Evolutionary conservation across 2,888 invertebrate genomes (phyloP).

Genomic region (Drosophila nr. medialis): DNA sequence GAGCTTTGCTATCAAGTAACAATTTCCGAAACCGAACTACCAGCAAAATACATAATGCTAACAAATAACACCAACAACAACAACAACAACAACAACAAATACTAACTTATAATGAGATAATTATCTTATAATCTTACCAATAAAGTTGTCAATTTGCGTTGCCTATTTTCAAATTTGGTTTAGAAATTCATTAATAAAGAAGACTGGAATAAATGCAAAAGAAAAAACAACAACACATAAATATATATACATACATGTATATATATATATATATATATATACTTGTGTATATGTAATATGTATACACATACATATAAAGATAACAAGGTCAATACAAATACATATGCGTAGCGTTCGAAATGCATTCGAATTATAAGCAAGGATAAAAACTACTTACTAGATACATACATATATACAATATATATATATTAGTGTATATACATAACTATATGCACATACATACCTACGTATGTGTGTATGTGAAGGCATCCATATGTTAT

Average conservation of each 20-base stretch:
- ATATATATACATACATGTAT: conserved; percentile 36
- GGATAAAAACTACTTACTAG: conserved; percentile 28
- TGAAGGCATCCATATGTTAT: conserved; percentile 10
- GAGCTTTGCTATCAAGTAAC: conserved; percentile 63
- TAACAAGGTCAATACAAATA: conserved; percentile 47
- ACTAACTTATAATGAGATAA: conserved; percentile 26
- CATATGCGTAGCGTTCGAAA: conserved; percentile 48
- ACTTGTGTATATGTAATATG: conserved; percentile 19
- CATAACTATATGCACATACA: conserved; percentile 2
- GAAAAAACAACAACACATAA: conserved; percentile 46
- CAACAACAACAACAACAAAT: conserved; percentile 18
- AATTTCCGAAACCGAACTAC: conserved; percentile 51
- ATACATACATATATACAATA: conserved; percentile 20
- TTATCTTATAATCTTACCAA: conserved; percentile 44
- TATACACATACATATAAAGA: conserved; percentile 18
- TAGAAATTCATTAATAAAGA: conserved; percentile 66
- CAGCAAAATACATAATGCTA: conserved; percentile 19
- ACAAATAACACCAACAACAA: conserved; percentile 13
- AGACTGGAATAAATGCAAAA: conserved; percentile 71
- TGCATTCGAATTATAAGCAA: conserved; percentile 40
- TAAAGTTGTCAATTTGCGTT: conserved; percentile 59
- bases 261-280: conserved; percentile 46
- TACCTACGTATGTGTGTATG: conserved; percentile 8
- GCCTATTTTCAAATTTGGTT: conserved; percentile 52
- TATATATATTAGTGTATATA: conserved; percentile 8